Evolutionary conservation across 2,113 vertebrate genomes (phyloP), one percentile per base, ranked within the genome.

Genomic region (Pteruthius melanotis): DNA sequence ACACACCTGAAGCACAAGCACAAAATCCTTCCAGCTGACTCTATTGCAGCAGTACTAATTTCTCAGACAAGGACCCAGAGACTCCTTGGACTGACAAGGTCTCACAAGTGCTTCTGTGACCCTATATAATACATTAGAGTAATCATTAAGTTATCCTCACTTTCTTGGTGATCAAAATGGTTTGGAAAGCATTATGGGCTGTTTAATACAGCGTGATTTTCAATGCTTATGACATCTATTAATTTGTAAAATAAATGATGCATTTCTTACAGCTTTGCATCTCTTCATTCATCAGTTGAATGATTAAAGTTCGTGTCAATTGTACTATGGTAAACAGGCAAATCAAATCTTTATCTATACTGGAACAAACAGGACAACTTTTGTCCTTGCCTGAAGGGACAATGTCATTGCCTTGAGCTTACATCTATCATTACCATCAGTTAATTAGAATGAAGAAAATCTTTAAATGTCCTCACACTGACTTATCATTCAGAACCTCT

Each of bases 331-430:
- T 95, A 96, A 97, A 96, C 64, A 91, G 87, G 63, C 35, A 97
- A 89, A 95, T 93, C 75, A 89, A 76, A 97, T 95, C 95, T 97
- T 95, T 94, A 91, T 82, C 87, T 95, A 56, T 92, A 94, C 93
- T 95, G 94, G 91, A 97, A 97, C 63, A 97, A 96, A 95, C 91
- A 96, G 95, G 84, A 87, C 92, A 72, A 94, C 83, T 97, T 98
- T 87, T 96, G 96, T 97, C 97, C 97, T 98, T 98, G 93, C 95
- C 95, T 87, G 69, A 81, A 97, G 95, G 92, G 89, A 95, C 92
- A 98, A 81, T 87, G 93, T 94, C 91, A 88, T 11, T 95, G 87
- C 90, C 81, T 96, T 89, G 83, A 94, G 87, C 90, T 94, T 96
- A 65, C 78, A 95, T 95, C 94, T 97, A 94, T 97, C 95, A 94